A percentile compares a stretch with the other conserved stretches of the same genome.
Evolutionary conservation across 2,888 invertebrate species (phyloP).

Genomic region (Peribatodes rhomboidaria): DNA sequence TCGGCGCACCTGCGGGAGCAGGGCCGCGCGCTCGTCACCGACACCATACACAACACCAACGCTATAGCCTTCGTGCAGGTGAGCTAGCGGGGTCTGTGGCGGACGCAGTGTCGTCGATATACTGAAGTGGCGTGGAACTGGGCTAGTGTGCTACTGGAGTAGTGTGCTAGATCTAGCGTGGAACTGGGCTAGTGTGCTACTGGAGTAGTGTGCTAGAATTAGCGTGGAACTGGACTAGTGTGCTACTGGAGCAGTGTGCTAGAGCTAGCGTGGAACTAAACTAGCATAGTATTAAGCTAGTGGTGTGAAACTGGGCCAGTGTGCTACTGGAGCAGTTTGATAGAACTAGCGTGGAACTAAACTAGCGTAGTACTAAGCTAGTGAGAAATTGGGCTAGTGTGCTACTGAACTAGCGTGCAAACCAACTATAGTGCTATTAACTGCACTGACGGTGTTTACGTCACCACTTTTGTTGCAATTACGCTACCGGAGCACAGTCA

Average conservation of each 20-base stretch:
- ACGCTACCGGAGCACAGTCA: too few species aligned
- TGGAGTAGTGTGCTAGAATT: too few species aligned
- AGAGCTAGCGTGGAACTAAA: neutral
- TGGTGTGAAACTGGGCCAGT: too few species aligned
- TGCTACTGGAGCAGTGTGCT: neutral
- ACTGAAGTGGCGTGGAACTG: too few species aligned
- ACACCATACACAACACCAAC: constrained; percentile 96
- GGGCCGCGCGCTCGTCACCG: constrained; percentile 97
- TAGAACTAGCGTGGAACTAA: neutral
- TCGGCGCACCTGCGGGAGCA: constrained; percentile 97
- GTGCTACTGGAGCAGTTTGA: too few species aligned
- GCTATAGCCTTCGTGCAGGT: constrained; percentile 97
- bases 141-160: neutral
- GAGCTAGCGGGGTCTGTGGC: too few species aligned
- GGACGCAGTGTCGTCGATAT: too few species aligned
- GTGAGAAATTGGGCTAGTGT: neutral
- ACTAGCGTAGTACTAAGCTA: neutral
- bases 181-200: too few species aligned
- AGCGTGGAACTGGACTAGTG: too few species aligned
- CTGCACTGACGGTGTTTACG: too few species aligned
- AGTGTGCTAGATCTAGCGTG: neutral
- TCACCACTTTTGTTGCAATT: too few species aligned
- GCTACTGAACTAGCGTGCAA: neutral
- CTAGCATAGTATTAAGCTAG: neutral
- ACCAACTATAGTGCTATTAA: neutral